Evolutionary conservation across 2,113 vertebrate genomes (phyloP).

Genomic region (Lutjanus erythropterus): DNA sequence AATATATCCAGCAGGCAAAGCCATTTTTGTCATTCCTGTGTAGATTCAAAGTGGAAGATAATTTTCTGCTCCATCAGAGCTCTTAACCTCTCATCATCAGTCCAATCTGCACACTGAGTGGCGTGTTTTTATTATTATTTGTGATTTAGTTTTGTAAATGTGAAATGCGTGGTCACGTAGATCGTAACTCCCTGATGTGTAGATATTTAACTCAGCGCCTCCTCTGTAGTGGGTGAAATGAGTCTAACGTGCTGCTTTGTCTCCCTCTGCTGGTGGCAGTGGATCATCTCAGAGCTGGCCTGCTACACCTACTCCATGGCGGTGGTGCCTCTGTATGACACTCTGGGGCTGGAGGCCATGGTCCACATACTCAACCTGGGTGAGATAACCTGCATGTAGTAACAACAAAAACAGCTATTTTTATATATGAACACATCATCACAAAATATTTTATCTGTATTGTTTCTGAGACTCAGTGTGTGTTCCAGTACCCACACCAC

Average conservation of each 20-base stretch:
- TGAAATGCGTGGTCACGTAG: slow-evolving; percentile 7
- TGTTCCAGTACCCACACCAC: too few relatives aligned
- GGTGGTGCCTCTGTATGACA: slow-evolving; percentile 87
- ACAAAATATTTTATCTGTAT: neutral
- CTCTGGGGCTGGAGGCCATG: slow-evolving; percentile 85
- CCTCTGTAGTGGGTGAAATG: neutral
- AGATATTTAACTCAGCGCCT: neutral
- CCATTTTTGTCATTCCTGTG: slow-evolving; percentile 3
- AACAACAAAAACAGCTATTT: neutral
- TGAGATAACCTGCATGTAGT: slow-evolving; percentile 55
- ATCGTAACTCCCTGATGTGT: neutral
- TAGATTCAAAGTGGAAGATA: slow-evolving; percentile 16
- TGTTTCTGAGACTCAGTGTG: neutral
- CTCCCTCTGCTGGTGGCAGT: slow-evolving; percentile 85
- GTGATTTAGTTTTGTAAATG: slow-evolving; percentile 28
- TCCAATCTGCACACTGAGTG: neutral
- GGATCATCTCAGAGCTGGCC: slow-evolving; percentile 86
- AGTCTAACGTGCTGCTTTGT: slow-evolving; percentile 71
- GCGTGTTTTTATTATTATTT: neutral
- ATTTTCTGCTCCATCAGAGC: slow-evolving; percentile 57
- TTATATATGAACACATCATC: neutral
- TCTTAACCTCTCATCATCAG: slow-evolving; percentile 25
- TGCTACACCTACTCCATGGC: slow-evolving; percentile 88
- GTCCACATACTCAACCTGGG: slow-evolving; percentile 85
- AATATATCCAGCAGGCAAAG: slow-evolving; percentile 17